A percentile compares a stretch with the other conserved stretches of the same genome.
These are phyloP conservation scores for Channa argus DNA, from an alignment of 2,113 vertebrate species.

Conservation along the genomic window DNA sequence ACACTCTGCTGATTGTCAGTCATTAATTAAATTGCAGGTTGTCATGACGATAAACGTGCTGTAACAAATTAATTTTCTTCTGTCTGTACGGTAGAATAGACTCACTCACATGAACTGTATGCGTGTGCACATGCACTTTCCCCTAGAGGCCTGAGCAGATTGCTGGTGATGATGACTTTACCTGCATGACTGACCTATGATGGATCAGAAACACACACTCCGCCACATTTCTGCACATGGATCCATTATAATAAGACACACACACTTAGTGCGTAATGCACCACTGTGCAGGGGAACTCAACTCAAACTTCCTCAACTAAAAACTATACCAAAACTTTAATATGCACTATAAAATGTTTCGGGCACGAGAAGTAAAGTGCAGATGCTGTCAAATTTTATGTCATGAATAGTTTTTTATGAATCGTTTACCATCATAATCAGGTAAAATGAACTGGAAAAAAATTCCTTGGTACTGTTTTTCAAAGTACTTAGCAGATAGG, in stretches of 20 bases:
- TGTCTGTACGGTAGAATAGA: constrained; percentile 58
- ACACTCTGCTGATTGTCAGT: constrained; percentile 57
- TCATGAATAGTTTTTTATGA: too few relatives aligned
- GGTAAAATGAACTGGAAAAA: too few relatives aligned
- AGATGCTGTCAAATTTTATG: too few relatives aligned
- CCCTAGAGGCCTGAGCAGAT: constrained; percentile 63
- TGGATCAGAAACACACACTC: constrained; percentile 28
- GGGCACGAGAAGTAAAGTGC: too few relatives aligned
- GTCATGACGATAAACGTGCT: constrained; percentile 72
- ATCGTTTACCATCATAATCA: too few relatives aligned
- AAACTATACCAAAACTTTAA: too few relatives aligned
- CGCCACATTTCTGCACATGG: constrained; percentile 1
- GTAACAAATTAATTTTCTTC: constrained; percentile 74
- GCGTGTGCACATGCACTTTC: constrained; percentile 11
- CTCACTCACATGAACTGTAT: constrained; percentile 13
- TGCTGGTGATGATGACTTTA: constrained; percentile 72
- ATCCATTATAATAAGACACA: background rate
- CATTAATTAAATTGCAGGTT: constrained; percentile 76
- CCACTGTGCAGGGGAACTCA: background rate
- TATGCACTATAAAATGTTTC: too few relatives aligned
- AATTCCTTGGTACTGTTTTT: too few relatives aligned
- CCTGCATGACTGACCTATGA: constrained; percentile 72
- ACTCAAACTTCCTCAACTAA: too few relatives aligned
- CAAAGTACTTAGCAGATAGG: too few relatives aligned
- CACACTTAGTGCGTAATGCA: background rate